Base-by-base conservation (phyloP, 2,113 vertebrate species). In the Phyllostomus hastatus region DNA sequence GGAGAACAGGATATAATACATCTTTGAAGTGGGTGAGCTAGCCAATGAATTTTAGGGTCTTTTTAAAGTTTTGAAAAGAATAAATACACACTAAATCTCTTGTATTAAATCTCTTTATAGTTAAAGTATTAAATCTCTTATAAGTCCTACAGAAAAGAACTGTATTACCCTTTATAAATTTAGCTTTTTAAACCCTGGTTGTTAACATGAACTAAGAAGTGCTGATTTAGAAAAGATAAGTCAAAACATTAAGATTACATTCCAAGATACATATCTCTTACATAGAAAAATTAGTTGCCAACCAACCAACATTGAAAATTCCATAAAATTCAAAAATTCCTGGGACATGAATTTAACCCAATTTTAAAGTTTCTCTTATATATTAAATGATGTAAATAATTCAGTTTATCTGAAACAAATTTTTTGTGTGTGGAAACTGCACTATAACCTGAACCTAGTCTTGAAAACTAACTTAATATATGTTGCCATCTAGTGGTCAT, bases 401-500 rank as follows among this genome's bases (percentile, higher is more conserved):
- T 96, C 50, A 28, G 4, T 50, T 81, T 81, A 52, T n/a, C 59
- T 79, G 38, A 70, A 91, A 73, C 90, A 94, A 52, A 20, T 31
- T 16, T 81, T 54, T 57, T 54, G 50, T 81, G 64, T 69, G 38
- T 90, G 46, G 73, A 91, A 70, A 86, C 41, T 79, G 19, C 28
- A 20, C 31, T 61, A 0, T 35, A 78, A 48, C 12, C 48, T 67
- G n/a, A 70, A 61, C 5, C 4, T 10, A 28, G 2, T 0, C 1
- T 9, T 16, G 24, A 7, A 90, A 94, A 15, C 8, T 84, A 2
- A 84, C 83, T 96, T 96, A 0, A 97, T 97, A 0, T 48, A 70
- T 95, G 93, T 96, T 98, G 98, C 98, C 98, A 98, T 96, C 98
- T 97, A 97, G 98, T 98, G 98, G 97, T 64, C 76, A 52, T 15